A percentile compares a stretch with the other conserved stretches of the same genome.
These are phyloP conservation scores for Masticophis lateralis DNA, from an alignment of 2,797 vertebrate genomes.

Conservation along the genomic window DNA sequence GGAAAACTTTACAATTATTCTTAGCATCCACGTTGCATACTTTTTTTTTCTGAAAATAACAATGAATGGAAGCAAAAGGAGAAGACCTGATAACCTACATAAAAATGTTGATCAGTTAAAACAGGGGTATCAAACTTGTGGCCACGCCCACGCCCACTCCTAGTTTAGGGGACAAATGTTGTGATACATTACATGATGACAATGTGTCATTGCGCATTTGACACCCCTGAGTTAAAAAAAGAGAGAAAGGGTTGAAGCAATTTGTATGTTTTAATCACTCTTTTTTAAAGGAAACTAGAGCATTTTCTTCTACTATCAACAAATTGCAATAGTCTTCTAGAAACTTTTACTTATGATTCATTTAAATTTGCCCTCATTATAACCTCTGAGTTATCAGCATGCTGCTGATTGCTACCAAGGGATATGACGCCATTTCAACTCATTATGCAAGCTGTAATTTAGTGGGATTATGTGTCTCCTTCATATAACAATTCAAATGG, in stretches of 20 bases:
- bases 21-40: not conserved
- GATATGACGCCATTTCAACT: not conserved
- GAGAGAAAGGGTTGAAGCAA: not conserved
- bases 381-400: not conserved
- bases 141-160: too few species aligned
- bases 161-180: too few species aligned
- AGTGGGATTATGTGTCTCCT: not conserved
- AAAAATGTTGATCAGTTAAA: not conserved
- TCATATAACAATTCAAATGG: not conserved
- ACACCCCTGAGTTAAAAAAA: not conserved
- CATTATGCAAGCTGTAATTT: not conserved
- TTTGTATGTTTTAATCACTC: not conserved
- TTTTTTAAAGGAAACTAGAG: not conserved
- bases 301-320: not conserved
- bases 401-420: not conserved
- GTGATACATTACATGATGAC: too few species aligned
- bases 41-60: not conserved
- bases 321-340: not conserved
- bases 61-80: not conserved
- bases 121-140: too few species aligned
- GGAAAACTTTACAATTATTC: not conserved
- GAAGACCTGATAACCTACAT: not conserved
- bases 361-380: not conserved
- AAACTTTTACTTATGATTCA: not conserved
- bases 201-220: too few species aligned